Base-by-base conservation (phyloP, 2,797 vertebrate species). In the Diglossa cyanea region DNA sequence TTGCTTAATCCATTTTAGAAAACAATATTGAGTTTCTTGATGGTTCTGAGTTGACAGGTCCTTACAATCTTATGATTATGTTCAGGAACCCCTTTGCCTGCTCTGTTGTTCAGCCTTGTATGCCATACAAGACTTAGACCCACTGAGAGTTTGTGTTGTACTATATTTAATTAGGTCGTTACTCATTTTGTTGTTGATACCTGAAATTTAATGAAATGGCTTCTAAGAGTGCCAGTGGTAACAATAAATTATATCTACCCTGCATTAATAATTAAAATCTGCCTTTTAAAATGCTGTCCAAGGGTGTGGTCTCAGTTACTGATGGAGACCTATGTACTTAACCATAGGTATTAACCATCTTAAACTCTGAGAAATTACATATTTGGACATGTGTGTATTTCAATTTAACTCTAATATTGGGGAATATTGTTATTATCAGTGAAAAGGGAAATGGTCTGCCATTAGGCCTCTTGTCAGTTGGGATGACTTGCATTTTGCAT, bases 171-270 rank as follows among this genome's bases (percentile, higher is more conserved):
- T 93, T 95, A 89, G 57, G 31, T 73, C 12, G 3, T 93, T 91
- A 94, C 17, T 93, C 77, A 91, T 95, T 93, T 92, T 77, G 75
- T 68, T 93, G n/a, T 87, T 92, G 88, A 93, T 95, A 92, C 30
- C 68, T 68, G 51, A 77, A 93, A 92, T 91, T 89, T 89, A 95
- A 93, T 87, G 75, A 94, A 96, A 92, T 87, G 61, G 33, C 25
- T 89, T 87, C 78, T 71, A 63, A 82, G 48, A 79, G n/a, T 54
- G 54, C 14, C 92, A 91, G 33, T 35, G 39, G 51, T 82, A 72
- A 94, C 54, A 89, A 90, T 67, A 89, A 91, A 91, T 95, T 93
- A 72, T 88, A 72, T 86, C 60, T 86, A 62, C 50, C 45, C 24
- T 55, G 25, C 65, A 87, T 75, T 89, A 85, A 91, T 58, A 95